Evolutionary conservation across 2,113 vertebrate genomes (phyloP).

Genomic region (Centropus bengalensis): DNA sequence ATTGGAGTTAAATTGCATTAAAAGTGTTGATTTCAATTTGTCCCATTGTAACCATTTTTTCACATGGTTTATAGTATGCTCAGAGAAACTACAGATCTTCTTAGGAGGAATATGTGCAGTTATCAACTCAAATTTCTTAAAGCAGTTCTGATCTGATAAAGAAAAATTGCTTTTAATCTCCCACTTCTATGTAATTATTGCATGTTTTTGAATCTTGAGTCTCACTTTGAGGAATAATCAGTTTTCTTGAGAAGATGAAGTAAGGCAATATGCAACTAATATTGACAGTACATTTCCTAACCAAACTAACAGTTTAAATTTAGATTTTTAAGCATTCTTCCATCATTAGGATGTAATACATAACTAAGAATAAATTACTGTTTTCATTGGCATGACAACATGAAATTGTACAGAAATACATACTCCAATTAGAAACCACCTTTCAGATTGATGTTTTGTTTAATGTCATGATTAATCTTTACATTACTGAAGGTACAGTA

Average conservation of each 20-base stretch:
- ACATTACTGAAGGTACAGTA: background rate
- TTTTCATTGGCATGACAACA: background rate
- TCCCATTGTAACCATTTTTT: background rate
- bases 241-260: background rate
- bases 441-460: background rate
- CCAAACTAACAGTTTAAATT: background rate
- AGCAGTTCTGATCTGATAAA: background rate
- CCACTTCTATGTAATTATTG: slow-evolving; percentile 23
- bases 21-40: background rate
- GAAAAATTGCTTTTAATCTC: slow-evolving; percentile 27
- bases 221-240: background rate
- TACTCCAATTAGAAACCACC: slow-evolving; percentile 7
- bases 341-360: background rate
- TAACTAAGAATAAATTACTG: background rate
- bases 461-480: background rate
- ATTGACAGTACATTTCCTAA: background rate
- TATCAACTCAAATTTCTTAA: background rate
- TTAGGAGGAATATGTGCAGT: background rate
- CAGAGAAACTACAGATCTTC: background rate
- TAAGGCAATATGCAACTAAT: background rate
- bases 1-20: background rate
- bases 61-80: background rate
- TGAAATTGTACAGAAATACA: background rate
- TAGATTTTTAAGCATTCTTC: background rate
- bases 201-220: background rate